Base-by-base conservation (phyloP, 1,140 invertebrate genomes). In the Euwallacea similis region DNA sequence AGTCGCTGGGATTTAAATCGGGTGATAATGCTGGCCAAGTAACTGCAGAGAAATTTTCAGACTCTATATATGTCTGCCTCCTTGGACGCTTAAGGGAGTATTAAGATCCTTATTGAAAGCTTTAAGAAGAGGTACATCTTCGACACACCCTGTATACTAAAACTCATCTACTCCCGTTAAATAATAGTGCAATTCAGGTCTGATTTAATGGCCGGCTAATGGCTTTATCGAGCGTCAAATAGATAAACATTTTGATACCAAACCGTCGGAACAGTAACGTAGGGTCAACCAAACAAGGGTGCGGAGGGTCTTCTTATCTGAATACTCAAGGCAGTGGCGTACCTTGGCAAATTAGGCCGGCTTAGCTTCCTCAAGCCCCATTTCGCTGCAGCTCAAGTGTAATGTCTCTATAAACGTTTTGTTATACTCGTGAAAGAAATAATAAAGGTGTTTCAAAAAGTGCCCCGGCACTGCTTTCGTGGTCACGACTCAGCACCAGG, bases 221-320 rank as follows among this genome's bases (percentile, higher is more conserved):
- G 58, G 58, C 21, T 60, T 60, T 60, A 60, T 60, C 58, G 58
- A 42, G 58, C 58, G 16, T 60, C 58, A 60, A 41, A 43, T 60
- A 60, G 58, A 60, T 60, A 60, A 60, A 60, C 58, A 60, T 60
- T 41, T 60, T 41, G 58, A 60, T 43, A 43, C 11, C 16, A 60
- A 50, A 50, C 46, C 46, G 13, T 10, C 58, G 41, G 11, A 33
- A 60, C 11, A n/a, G 21, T 10, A 42, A 43, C 41, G 21, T 41
- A 21, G 58, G 58, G 58, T 60, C 58, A 60, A 60, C 42, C 15
- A 42, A 60, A 60, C 42, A 42, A 50, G 16, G 58, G 58, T 33
- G 58, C 15, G 58, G 46, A 50, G 46, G 46, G 46, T 50, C 13
- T 50, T 7, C 46, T 50, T 50, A 50, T 50, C 46, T 50, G 46